Evolutionary conservation across 2,888 invertebrate genomes (phyloP).

Genomic region (Dysmachus trigonus): DNA sequence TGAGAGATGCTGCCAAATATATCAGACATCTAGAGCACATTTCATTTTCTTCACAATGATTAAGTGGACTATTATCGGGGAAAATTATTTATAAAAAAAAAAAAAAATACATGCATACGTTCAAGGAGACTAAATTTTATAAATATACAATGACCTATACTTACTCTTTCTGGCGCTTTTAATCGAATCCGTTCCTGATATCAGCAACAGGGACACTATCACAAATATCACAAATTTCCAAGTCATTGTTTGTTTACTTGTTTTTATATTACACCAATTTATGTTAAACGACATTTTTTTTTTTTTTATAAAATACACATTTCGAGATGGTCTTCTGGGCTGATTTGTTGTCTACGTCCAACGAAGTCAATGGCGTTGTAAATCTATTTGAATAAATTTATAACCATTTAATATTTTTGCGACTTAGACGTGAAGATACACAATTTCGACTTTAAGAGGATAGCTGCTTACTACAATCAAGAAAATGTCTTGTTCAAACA

Average conservation of each 20-base stretch:
- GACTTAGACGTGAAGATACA: background rate
- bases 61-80: background rate
- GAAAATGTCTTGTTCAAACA: no score
- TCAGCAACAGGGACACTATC: background rate
- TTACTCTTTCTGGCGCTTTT: slow-evolving; percentile 7
- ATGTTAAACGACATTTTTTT: background rate
- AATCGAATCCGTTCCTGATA: background rate
- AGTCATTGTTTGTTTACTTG: background rate
- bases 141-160: background rate
- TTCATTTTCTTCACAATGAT: background rate
- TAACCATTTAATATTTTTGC: background rate
- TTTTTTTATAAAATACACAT: background rate
- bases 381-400: background rate
- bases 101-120: background rate
- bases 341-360: background rate
- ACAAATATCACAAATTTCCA: background rate
- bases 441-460: background rate
- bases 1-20: background rate
- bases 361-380: background rate
- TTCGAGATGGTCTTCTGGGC: background rate
- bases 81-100: background rate
- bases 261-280: background rate
- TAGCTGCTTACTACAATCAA: background rate
- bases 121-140: background rate
- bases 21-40: background rate